These are phyloP conservation scores for Unio pictorum DNA, from an alignment of 2,888 invertebrate genomes.

Conservation along the genomic window DNA sequence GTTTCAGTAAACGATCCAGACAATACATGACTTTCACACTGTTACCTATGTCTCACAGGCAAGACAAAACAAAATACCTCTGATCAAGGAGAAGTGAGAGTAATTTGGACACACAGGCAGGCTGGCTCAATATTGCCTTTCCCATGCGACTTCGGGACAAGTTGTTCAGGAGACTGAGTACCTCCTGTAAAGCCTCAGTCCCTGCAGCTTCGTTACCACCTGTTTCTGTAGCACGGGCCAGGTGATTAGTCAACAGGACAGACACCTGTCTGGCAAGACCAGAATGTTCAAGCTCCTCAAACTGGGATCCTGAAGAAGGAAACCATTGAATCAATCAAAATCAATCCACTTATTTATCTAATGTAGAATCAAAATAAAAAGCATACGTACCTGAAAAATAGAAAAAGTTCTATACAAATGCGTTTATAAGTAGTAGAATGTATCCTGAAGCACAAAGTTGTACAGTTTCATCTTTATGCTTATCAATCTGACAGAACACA, in stretches of 20 bases:
- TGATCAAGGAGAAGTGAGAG: constrained; percentile 69
- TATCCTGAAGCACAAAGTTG: too few relatives aligned
- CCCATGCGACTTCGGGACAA: constrained; percentile 69
- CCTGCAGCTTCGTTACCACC: constrained; percentile 67
- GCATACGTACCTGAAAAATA: neutral
- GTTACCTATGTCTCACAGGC: neutral
- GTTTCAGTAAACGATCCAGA: too few relatives aligned
- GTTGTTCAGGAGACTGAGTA: constrained; percentile 68
- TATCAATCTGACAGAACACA: too few relatives aligned
- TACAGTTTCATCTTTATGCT: too few relatives aligned
- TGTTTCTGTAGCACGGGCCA: constrained; percentile 70
- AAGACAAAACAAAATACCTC: constrained; percentile 45
- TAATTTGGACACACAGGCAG: constrained; percentile 70
- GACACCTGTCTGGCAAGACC: constrained; percentile 71
- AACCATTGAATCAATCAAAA: neutral
- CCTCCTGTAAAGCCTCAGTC: constrained; percentile 71
- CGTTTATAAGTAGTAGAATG: too few relatives aligned
- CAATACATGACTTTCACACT: neutral
- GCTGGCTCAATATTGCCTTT: constrained; percentile 70
- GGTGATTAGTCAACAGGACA: constrained; percentile 69
- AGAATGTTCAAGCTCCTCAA: constrained; percentile 68
- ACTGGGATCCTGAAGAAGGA: constrained; percentile 42
- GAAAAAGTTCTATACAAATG: too few relatives aligned
- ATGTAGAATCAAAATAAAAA: neutral
- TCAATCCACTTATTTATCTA: neutral